Conservation (phyloP, 1,140 invertebrate species). For the Tetragonula clypearis region DNA sequence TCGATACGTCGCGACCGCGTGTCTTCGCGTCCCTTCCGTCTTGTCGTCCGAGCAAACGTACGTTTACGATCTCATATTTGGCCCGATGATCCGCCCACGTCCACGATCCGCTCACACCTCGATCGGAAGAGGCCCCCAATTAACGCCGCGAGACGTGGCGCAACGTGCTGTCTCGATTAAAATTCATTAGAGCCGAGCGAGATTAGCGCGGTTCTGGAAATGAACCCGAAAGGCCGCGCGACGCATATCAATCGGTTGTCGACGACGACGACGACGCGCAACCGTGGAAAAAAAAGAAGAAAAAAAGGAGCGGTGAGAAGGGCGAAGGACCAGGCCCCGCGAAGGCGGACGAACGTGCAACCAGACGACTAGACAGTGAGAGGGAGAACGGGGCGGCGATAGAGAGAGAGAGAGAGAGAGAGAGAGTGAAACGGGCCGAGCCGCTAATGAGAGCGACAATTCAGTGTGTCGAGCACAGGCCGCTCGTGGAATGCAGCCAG, state of each 20-base stretch:
- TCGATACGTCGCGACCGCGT: neutral
- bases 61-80: conserved; percentile 52
- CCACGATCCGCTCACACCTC: neutral
- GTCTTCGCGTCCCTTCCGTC: conserved; percentile 8
- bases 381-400: neutral
- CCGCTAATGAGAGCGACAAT: conserved; percentile 75
- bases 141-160: conserved; percentile 52
- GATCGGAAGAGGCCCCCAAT: conserved; percentile 40
- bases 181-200: conserved; percentile 70
- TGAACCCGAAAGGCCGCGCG: conserved; percentile 64
- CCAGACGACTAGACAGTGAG: neutral
- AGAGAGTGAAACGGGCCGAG: conserved; percentile 58
- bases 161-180: conserved; percentile 59
- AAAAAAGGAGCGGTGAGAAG: neutral
- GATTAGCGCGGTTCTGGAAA: conserved; percentile 71
- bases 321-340: neutral
- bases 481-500: conserved; percentile 69
- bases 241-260: conserved; percentile 73
- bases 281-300: neutral
- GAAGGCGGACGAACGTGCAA: conserved; percentile 7
- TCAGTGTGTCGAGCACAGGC: conserved; percentile 70
- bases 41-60: conserved; percentile 27
- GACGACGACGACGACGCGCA: neutral
- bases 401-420: conserved; percentile 24
- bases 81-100: conserved; percentile 35